A percentile compares a stretch with the other conserved stretches of the same genome.
These are phyloP conservation scores for Incurvaria masculella DNA, from an alignment of 2,888 invertebrate genomes.

Conservation along the genomic window DNA sequence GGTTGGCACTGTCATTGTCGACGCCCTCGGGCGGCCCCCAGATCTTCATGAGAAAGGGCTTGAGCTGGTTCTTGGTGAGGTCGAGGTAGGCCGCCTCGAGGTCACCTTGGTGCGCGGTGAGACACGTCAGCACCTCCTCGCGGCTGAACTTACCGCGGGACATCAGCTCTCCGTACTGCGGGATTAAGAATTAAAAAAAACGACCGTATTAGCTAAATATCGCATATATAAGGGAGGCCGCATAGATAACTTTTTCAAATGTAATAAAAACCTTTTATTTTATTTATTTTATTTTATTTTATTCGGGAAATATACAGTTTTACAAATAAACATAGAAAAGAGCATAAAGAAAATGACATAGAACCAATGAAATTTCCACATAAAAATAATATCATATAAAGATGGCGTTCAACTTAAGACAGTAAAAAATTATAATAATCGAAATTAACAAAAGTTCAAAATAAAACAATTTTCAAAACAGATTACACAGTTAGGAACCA, in stretches of 20 bases:
- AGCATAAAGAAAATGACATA: too few species aligned
- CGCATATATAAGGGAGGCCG: background rate
- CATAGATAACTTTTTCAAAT: background rate
- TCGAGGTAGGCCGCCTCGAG: conserved; percentile 68
- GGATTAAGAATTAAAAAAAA: conserved; percentile 18
- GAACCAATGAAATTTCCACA: too few species aligned
- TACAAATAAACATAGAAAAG: too few species aligned
- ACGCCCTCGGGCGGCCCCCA: conserved; percentile 72
- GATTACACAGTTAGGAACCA: too few species aligned
- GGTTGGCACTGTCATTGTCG: conserved; percentile 60
- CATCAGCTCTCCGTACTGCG: conserved; percentile 61
- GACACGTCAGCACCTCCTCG: conserved; percentile 69
- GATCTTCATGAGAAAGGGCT: conserved; percentile 77
- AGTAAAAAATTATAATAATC: too few species aligned
- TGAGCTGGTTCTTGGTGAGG: conserved; percentile 69
- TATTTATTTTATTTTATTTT: too few species aligned
- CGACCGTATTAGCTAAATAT: background rate
- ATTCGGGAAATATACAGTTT: too few species aligned
- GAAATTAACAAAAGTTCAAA: too few species aligned
- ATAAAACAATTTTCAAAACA: too few species aligned
- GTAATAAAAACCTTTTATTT: background rate
- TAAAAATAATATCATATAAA: too few species aligned
- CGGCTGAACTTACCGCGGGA: conserved; percentile 65
- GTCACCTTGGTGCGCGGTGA: conserved; percentile 70
- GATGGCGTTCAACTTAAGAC: too few species aligned